Conservation (phyloP, 2,888 invertebrate genomes). For the Corythucha ciliata region DNA sequence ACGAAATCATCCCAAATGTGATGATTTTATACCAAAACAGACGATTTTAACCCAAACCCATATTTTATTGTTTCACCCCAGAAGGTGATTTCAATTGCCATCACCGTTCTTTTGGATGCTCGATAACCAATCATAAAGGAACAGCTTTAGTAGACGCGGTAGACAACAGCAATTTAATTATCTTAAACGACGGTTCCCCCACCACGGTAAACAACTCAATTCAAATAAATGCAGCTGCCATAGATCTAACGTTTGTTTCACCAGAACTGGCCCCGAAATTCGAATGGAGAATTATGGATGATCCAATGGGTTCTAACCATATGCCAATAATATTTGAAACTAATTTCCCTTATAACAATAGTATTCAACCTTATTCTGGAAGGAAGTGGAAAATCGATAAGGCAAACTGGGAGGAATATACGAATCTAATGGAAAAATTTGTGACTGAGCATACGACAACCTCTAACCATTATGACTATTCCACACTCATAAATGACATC, state of each 20-base stretch:
- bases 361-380: too few species aligned
- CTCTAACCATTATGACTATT: not conserved
- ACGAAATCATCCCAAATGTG: too few species aligned
- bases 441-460: not conserved
- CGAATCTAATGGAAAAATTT: not conserved
- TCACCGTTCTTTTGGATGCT: too few species aligned
- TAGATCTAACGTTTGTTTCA: constrained; percentile 5
- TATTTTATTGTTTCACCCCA: too few species aligned
- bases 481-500: not conserved
- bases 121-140: not conserved
- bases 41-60: too few species aligned
- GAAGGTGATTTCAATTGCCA: too few species aligned
- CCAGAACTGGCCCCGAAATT: not conserved
- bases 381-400: not conserved
- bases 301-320: constrained; percentile 1
- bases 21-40: too few species aligned
- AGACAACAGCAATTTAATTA: not conserved
- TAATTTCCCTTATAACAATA: too few species aligned
- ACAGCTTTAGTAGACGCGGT: not conserved
- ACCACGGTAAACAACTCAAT: not conserved
- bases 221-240: not conserved
- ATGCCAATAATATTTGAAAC: not conserved
- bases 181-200: not conserved
- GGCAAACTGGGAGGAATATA: not conserved
- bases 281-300: not conserved